These are phyloP conservation scores for Buceros bicornis DNA, from an alignment of 2,797 vertebrate species.

Conservation along the genomic window DNA sequence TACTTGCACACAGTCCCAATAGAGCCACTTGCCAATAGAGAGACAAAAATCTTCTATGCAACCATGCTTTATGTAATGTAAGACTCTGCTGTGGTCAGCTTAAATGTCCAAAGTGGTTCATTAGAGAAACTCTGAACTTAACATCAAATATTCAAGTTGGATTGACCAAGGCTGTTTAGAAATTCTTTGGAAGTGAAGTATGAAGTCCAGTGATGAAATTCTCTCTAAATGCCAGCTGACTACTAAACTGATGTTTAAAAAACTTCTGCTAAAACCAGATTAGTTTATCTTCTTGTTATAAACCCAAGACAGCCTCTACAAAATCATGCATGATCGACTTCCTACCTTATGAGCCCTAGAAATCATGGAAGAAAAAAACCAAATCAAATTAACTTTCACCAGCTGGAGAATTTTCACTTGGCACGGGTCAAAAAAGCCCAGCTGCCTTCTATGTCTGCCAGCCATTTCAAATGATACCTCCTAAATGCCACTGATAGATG, in stretches of 20 bases:
- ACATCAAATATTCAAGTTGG: not conserved
- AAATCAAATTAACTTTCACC: not conserved
- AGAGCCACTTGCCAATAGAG: not conserved
- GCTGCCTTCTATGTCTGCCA: accelerated
- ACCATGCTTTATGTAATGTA: not conserved
- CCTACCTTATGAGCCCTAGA: not conserved
- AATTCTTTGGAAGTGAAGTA: not conserved
- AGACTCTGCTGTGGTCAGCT: not conserved
- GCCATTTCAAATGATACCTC: not conserved
- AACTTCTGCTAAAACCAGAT: not conserved
- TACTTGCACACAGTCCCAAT: not conserved
- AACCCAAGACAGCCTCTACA: not conserved
- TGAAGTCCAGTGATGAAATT: not conserved
- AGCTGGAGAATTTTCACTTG: not conserved
- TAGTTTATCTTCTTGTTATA: not conserved
- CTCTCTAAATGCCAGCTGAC: not conserved
- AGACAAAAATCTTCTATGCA: not conserved
- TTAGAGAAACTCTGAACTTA: not conserved
- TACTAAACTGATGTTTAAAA: not conserved
- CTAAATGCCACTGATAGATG: not conserved
- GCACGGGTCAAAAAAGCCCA: not conserved
- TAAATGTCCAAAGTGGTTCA: not conserved
- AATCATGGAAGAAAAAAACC: not conserved
- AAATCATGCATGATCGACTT: not conserved
- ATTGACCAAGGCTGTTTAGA: not conserved